Evolutionary conservation across 2,797 vertebrate species (phyloP).

Genomic region (Pangasius djambal): DNA sequence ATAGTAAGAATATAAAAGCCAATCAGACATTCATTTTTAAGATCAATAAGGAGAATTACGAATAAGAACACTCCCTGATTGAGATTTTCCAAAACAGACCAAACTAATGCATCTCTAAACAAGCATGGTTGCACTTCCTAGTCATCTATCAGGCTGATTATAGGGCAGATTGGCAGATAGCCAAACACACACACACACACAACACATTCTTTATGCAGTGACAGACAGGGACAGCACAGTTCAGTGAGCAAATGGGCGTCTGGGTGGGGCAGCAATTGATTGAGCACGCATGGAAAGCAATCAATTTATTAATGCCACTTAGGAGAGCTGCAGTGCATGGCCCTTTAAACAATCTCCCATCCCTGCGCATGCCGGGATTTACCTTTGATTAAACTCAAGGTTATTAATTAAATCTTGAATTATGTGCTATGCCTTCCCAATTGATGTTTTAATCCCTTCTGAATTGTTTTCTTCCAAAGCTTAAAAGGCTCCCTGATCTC

Average conservation of each 20-base stretch:
- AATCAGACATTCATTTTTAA: not conserved
- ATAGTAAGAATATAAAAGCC: slow-evolving; percentile 1
- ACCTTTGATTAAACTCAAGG: slow-evolving; percentile 28
- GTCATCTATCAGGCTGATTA: slow-evolving; percentile 3
- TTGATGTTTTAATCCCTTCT: slow-evolving; percentile 14
- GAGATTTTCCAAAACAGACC: slow-evolving; percentile 27
- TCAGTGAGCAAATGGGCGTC: slow-evolving; percentile 45
- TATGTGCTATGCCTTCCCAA: not conserved
- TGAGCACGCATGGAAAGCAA: slow-evolving; percentile 38
- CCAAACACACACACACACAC: slow-evolving; percentile 24
- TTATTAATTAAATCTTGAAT: slow-evolving; percentile 17
- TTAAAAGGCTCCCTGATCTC: not conserved
- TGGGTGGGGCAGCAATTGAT: slow-evolving; percentile 45
- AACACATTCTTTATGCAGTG: slow-evolving; percentile 30
- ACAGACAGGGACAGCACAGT: slow-evolving; percentile 30
- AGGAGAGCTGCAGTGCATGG: slow-evolving; percentile 40
- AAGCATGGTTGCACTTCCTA: not conserved
- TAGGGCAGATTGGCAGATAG: not conserved
- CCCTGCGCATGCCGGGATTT: not conserved
- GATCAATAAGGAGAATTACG: not conserved
- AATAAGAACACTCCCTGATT: not conserved
- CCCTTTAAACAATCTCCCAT: not conserved
- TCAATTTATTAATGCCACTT: slow-evolving; percentile 52
- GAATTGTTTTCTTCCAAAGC: slow-evolving; percentile 1
- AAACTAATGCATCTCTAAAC: not conserved